Evolutionary conservation across 2,888 invertebrate species (phyloP).

Genomic region (Sympetrum striolatum): DNA sequence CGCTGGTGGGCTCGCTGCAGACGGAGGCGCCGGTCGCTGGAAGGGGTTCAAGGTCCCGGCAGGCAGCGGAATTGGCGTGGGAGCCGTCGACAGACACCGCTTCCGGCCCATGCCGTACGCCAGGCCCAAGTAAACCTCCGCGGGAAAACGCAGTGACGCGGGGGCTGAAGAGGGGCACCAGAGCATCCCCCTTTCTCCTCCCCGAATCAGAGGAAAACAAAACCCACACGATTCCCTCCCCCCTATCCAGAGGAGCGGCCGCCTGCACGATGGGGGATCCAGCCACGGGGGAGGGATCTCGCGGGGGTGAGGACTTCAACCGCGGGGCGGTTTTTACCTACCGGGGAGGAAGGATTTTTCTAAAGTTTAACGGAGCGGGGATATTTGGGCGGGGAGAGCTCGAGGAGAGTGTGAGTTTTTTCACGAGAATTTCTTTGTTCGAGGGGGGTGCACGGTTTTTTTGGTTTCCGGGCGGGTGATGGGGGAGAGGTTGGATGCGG

Average conservation of each 20-base stretch:
- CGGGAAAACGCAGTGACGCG: not conserved
- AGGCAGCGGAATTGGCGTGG: conserved; percentile 57
- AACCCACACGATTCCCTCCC: not conserved
- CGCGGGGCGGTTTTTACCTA: not conserved
- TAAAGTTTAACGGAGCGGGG: not conserved
- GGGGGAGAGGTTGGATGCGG: not conserved
- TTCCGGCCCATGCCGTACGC: conserved; percentile 67
- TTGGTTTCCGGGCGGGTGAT: not conserved
- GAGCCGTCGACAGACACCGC: conserved; percentile 58
- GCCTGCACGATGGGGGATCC: not conserved
- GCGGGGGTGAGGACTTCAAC: not conserved
- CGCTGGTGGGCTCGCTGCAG: conserved; percentile 59
- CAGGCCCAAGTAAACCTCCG: conserved; percentile 57
- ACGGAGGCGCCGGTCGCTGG: conserved; percentile 65
- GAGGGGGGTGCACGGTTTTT: not conserved
- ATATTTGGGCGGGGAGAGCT: not conserved
- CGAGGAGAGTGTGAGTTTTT: not conserved
- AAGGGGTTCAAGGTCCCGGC: conserved; percentile 66
- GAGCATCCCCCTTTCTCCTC: not conserved
- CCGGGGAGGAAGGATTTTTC: not conserved
- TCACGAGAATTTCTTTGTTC: not conserved
- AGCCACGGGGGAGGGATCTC: not conserved
- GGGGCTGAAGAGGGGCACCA: not conserved
- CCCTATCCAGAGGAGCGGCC: not conserved
- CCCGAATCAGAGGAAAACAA: not conserved